Conservation (phyloP, 1,140 invertebrate genomes). For the Zophobas atratus region DNA sequence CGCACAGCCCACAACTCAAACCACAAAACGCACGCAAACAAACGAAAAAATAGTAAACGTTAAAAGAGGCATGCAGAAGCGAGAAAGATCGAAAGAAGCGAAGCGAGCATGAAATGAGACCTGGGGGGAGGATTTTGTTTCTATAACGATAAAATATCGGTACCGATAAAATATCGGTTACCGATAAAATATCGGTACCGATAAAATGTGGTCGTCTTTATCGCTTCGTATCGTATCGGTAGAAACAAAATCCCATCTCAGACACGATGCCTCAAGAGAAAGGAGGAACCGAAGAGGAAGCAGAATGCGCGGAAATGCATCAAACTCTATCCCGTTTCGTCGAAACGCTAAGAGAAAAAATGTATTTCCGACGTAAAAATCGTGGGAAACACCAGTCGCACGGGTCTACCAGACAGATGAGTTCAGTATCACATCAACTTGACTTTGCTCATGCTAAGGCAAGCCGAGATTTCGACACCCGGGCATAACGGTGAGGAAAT, state of each 20-base stretch:
- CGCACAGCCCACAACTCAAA: too few species aligned
- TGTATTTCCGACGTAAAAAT: conserved; percentile 51
- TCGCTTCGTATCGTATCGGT: too few species aligned
- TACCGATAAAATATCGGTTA: too few species aligned
- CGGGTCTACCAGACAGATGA: conserved; percentile 68
- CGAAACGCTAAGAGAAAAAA: conserved; percentile 49
- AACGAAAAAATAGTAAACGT: conserved; percentile 16
- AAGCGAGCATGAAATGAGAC: conserved; percentile 43
- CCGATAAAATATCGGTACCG: too few species aligned
- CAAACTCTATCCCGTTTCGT: conserved; percentile 54
- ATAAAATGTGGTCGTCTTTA: too few species aligned
- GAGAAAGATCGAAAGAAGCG: conserved; percentile 31
- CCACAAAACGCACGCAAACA: conserved; percentile 25
- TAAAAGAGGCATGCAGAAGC: conserved; percentile 24
- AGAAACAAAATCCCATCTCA: too few species aligned
- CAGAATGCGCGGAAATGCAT: conserved; percentile 55
- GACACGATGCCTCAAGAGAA: not conserved
- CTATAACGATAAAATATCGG: too few species aligned
- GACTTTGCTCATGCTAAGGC: conserved; percentile 64
- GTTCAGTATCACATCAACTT: conserved; percentile 61
- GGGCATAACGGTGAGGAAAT: conserved; percentile 47
- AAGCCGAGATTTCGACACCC: conserved; percentile 53
- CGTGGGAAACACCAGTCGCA: conserved; percentile 64
- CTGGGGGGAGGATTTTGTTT: not conserved
- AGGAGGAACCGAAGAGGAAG: conserved; percentile 38